phyloP scores from a whole-genome alignment of 2,888 invertebrate genomes.

The Strigamia transsilvanica region DNA sequence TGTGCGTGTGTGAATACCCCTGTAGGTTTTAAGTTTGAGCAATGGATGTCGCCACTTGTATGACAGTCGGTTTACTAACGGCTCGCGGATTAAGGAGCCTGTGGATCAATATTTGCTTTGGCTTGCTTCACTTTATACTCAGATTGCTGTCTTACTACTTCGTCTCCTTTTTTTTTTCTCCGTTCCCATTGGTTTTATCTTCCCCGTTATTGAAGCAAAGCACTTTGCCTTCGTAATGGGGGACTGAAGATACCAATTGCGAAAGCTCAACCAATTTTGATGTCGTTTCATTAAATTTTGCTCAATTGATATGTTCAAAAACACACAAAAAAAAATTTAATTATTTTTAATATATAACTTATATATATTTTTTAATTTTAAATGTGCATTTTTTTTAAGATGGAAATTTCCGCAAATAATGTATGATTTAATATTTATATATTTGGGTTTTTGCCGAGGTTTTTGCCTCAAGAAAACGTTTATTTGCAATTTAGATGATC shows the following conservation, averaged over 20 bases:
- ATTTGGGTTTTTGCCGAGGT: not conserved
- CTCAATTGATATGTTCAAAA: slow-evolving; percentile 2
- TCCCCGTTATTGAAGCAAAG: slow-evolving; percentile 45
- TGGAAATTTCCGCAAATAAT: not conserved
- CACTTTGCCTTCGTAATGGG: slow-evolving; percentile 37
- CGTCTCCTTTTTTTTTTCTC: not conserved
- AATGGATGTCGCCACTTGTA: slow-evolving; percentile 40
- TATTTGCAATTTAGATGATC: slow-evolving; percentile 45
- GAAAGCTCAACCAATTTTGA: slow-evolving; percentile 40
- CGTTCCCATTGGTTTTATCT: slow-evolving; percentile 34
- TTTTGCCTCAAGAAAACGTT: slow-evolving; percentile 16
- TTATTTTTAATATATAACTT: not conserved
- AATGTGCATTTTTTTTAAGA: not conserved
- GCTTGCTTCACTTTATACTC: slow-evolving; percentile 48
- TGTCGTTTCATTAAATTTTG: slow-evolving; percentile 30
- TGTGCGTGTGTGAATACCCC: too few relatives aligned
- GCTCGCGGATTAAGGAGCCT: slow-evolving; percentile 24
- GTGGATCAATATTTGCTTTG: slow-evolving; percentile 41
- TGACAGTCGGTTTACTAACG: slow-evolving; percentile 34
- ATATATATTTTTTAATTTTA: not conserved
- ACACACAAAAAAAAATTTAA: not conserved
- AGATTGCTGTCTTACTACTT: slow-evolving; percentile 22
- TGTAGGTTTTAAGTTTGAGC: not conserved
- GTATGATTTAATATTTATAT: slow-evolving; percentile 28
- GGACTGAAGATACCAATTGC: slow-evolving; percentile 35